A percentile compares a stretch with the other conserved stretches of the same genome.
phyloP scores from a whole-genome alignment of 2,113 vertebrate species.

The Osmerus eperlanus region DNA sequence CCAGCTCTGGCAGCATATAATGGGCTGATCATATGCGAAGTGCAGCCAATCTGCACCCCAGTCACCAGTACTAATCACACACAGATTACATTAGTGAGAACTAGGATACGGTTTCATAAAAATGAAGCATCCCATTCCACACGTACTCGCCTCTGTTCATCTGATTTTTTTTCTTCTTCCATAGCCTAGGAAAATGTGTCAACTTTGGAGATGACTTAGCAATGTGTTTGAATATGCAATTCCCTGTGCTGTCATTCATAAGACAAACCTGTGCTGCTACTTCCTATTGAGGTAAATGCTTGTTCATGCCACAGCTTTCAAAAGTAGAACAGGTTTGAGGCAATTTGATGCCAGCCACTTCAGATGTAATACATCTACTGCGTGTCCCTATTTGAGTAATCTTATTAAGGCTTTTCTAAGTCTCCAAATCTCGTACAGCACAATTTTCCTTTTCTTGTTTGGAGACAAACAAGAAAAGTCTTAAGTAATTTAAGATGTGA shows the following conservation, averaged over 20 bases:
- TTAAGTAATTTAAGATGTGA: conserved; percentile 7
- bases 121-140: conserved; percentile 42
- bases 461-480: not conserved
- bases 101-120: conserved; percentile 53
- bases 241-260: not conserved
- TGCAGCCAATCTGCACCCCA: conserved; percentile 46
- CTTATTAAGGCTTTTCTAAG: conserved; percentile 8
- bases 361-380: not conserved
- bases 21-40: conserved; percentile 58
- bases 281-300: conserved; percentile 23
- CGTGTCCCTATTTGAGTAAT: not conserved
- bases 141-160: not conserved
- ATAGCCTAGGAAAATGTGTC: not conserved
- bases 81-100: conserved; percentile 53
- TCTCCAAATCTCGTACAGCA: conserved; percentile 6
- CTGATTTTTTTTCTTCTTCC: not conserved
- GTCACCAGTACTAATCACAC: conserved; percentile 59
- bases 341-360: conserved; percentile 12
- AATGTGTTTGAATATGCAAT: not conserved
- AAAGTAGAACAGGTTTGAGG: conserved; percentile 9
- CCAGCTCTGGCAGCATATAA: conserved; percentile 59
- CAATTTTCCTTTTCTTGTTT: not conserved
- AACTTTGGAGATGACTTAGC: conserved; percentile 16
- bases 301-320: conserved; percentile 1
- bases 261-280: not conserved